Conservation (phyloP, 2,888 invertebrate genomes). For the Drosophila falleni region DNA sequence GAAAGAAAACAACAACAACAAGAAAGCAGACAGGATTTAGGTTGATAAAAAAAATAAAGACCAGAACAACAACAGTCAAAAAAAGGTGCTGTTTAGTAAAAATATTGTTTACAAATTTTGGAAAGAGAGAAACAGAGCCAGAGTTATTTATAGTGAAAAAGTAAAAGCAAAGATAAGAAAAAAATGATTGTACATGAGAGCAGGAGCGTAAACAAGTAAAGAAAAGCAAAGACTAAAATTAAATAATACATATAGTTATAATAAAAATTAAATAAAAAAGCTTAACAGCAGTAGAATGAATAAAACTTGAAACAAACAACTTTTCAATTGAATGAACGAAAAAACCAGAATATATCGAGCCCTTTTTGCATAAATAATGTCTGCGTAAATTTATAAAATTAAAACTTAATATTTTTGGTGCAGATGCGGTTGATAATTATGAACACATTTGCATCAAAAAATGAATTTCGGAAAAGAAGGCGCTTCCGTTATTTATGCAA, state of each 20-base stretch:
- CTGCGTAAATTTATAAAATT: too few species aligned
- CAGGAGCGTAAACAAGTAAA: constrained; percentile 61
- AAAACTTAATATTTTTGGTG: too few species aligned
- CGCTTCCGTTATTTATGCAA: too few species aligned
- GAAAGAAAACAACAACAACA: constrained; percentile 26
- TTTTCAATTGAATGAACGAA: constrained; percentile 25
- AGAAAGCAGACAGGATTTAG: constrained; percentile 32
- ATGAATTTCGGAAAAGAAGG: too few species aligned
- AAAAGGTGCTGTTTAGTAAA: constrained; percentile 52
- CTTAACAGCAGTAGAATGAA: constrained; percentile 38
- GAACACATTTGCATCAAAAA: too few species aligned
- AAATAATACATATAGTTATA: constrained; percentile 76
- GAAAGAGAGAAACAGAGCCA: constrained; percentile 35
- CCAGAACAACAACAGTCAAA: constrained; percentile 38
- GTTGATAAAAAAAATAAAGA: constrained; percentile 30
- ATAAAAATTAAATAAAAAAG: constrained; percentile 54
- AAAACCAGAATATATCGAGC: constrained; percentile 17
- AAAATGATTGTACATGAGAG: constrained; percentile 32
- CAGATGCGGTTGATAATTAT: too few species aligned
- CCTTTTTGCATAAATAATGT: too few species aligned
- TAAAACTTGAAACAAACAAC: constrained; percentile 10
- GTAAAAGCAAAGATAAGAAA: constrained; percentile 37
- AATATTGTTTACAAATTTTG: constrained; percentile 39
- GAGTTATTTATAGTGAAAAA: constrained; percentile 55
- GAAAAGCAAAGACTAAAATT: constrained; percentile 77